Conservation (phyloP, 2,888 invertebrate species). For the Cheilosia urbana region DNA sequence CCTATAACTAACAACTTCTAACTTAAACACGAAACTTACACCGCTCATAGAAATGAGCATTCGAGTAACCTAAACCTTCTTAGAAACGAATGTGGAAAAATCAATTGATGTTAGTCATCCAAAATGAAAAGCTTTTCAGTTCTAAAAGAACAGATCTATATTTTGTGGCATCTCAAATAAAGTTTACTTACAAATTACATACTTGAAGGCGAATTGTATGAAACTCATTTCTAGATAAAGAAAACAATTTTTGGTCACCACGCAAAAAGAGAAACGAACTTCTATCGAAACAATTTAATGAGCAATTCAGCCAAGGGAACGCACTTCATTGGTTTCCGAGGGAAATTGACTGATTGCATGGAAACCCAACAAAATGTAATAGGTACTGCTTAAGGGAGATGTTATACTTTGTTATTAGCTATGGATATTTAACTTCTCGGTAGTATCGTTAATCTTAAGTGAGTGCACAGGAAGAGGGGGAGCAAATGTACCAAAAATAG, state of each 20-base stretch:
- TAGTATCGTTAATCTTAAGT: background rate
- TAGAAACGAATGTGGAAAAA: no score
- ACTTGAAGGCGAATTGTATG: background rate
- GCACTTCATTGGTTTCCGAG: background rate
- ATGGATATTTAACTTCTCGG: background rate
- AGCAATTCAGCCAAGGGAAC: background rate
- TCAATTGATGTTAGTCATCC: no score
- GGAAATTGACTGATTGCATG: background rate
- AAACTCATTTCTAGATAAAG: background rate
- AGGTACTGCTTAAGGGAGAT: background rate
- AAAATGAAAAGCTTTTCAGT: no score
- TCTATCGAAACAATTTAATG: background rate
- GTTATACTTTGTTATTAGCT: background rate
- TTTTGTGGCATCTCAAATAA: no score
- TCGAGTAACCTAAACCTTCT: no score
- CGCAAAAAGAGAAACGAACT: background rate
- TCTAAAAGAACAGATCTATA: no score
- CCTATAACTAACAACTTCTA: no score
- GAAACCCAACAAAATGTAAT: background rate
- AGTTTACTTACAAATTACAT: no score
- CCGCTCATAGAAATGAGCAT: no score
- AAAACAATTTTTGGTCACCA: background rate
- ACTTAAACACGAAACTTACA: no score
- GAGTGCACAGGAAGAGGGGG: no score
- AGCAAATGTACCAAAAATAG: no score